These are phyloP conservation scores for Ecdyonurus torrentis DNA, from an alignment of 2,888 invertebrate genomes.

Conservation along the genomic window DNA sequence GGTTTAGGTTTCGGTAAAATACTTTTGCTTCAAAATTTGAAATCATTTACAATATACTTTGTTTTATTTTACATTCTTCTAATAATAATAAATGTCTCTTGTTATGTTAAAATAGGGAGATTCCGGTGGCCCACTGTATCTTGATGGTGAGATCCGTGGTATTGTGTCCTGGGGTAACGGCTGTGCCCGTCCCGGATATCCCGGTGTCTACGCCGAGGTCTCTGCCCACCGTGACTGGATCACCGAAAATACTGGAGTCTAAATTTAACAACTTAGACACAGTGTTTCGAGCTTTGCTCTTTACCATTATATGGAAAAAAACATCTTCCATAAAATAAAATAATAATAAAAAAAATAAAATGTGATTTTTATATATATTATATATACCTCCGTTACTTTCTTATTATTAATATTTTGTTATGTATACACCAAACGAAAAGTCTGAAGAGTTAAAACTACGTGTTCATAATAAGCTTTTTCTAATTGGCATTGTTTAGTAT, in stretches of 20 bases:
- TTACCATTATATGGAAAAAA: not conserved
- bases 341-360: not conserved
- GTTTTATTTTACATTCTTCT: too few relatives aligned
- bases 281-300: not conserved
- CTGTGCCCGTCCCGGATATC: not conserved
- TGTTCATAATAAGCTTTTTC: too few relatives aligned
- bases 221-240: not conserved
- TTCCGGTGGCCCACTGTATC: conserved; percentile 12
- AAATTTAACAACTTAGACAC: not conserved
- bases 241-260: not conserved
- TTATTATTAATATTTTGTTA: too few relatives aligned
- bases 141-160: not conserved
- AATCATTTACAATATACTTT: too few relatives aligned
- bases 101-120: too few relatives aligned
- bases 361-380: not conserved
- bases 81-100: too few relatives aligned
- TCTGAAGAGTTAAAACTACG: too few relatives aligned
- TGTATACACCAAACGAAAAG: too few relatives aligned
- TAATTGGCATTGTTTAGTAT: too few relatives aligned
- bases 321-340: not conserved
- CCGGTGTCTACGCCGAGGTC: conserved; percentile 23
- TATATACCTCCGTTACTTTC: too few relatives aligned
- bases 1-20: too few relatives aligned
- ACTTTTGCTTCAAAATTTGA: too few relatives aligned
- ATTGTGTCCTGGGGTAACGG: not conserved